Evolutionary conservation across 2,888 invertebrate species (phyloP), one percentile per base, ranked within the genome.

Genomic region (Seira ritae): DNA sequence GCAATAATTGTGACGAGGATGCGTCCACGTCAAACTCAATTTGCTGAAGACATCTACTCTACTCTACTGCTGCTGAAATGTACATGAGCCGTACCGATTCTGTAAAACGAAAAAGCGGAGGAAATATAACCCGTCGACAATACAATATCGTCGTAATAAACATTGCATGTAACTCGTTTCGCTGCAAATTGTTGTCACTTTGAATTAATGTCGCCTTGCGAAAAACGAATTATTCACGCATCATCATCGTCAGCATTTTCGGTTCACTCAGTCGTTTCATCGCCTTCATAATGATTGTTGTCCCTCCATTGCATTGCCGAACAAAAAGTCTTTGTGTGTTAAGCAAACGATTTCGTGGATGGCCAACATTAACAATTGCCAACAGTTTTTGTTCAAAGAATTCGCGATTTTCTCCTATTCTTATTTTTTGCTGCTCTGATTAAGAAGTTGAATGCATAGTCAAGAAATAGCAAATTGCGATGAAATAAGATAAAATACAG

Each of bases 361-460:
- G 31, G 31, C 31, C 31, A 31, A 31, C 31, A 31, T 31, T 8
- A 31, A 31, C 31, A 31, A 31, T 31, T 31, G 31, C 31, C 31
- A 31, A 31, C 31, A 4, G n/a, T 31, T 8, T 31, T 8, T 31
- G 31, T 31, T 31, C 31, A 31, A 31, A 31, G 31, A 31, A 31
- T 4, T 31, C 8, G 31, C 31, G 31, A 20, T 23, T 20, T n/a
- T 20, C 55, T 72, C 62, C 67, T 68, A 19, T 69, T 69, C 67
- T 70, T 66, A 65, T 72, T 66, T 77, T 68, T 76, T 82, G 76
- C 71, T 75, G 82, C 82, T 82, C 82, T 82, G 77, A 82, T 82
- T 82, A 71, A 82, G 68, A 76, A 82, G 60, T 68, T 82, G 76
- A 82, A 82, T 72, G 67, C 22, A 70, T 24, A 71, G 31, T 31